phyloP scores from a whole-genome alignment of 2,113 vertebrate species.

The Melanotaenia duboulayi region DNA sequence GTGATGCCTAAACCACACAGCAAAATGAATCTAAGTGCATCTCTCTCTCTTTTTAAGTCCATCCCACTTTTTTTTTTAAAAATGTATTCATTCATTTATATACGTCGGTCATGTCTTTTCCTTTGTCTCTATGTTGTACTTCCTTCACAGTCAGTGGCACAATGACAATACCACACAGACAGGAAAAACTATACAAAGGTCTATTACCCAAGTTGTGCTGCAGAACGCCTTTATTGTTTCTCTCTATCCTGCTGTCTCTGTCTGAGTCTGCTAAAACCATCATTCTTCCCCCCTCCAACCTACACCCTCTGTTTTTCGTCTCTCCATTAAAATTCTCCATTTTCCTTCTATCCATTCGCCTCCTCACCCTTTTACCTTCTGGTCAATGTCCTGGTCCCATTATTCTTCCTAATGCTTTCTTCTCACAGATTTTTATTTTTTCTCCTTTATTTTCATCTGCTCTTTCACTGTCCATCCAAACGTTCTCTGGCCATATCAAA shows the following conservation, averaged over 20 bases:
- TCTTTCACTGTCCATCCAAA: not conserved
- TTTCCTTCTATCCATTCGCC: not conserved
- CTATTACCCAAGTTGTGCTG: constrained; percentile 21
- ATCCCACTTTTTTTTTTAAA: not conserved
- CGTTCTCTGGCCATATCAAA: not conserved
- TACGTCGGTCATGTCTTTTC: not conserved
- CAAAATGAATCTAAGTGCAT: not conserved
- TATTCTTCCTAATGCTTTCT: not conserved
- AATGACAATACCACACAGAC: constrained; percentile 39
- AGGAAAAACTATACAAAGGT: constrained; percentile 10
- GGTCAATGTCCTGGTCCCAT: not conserved
- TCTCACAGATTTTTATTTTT: constrained; percentile 11
- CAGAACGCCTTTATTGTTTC: constrained; percentile 56
- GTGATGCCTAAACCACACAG: not conserved
- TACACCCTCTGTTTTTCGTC: constrained; percentile 35
- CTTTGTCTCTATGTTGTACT: not conserved
- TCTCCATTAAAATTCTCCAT: constrained; percentile 5
- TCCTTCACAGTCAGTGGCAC: not conserved
- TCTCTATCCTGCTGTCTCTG: constrained; percentile 45
- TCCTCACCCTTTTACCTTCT: constrained; percentile 5
- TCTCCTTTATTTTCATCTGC: not conserved
- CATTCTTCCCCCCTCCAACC: constrained; percentile 41
- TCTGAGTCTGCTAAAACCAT: constrained; percentile 78
- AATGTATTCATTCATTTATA: not conserved
- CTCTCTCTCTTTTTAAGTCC: not conserved